Evolutionary conservation across 2,888 invertebrate species (phyloP).

Genomic region (Erynnis tages): DNA sequence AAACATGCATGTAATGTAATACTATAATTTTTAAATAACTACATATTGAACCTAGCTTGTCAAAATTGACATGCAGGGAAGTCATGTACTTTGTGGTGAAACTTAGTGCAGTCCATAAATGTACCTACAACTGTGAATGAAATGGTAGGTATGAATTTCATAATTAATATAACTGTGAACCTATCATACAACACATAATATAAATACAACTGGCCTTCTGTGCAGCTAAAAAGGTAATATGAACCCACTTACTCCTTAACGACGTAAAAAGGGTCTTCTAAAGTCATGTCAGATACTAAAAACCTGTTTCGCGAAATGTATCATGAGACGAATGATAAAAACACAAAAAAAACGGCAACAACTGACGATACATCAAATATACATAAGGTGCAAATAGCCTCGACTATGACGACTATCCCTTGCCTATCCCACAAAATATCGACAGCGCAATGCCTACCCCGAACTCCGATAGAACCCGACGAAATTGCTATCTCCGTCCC

Average conservation of each 20-base stretch:
- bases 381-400: conserved; percentile 45
- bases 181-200: conserved; percentile 17
- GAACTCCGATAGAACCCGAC: conserved; percentile 59
- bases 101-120: conserved; percentile 1
- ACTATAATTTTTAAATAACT: too few relatives aligned
- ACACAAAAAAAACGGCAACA: conserved; percentile 33
- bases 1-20: too few relatives aligned
- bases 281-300: conserved; percentile 91
- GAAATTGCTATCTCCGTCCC: conserved; percentile 62
- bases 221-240: conserved; percentile 27
- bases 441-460: conserved; percentile 64
- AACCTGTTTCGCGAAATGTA: conserved; percentile 48
- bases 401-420: conserved; percentile 51
- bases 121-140: background rate
- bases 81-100: background rate
- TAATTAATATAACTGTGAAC: too few relatives aligned
- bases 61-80: too few relatives aligned
- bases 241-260: conserved; percentile 95
- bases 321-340: conserved; percentile 54
- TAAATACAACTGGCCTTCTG: conserved; percentile 7
- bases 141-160: too few relatives aligned
- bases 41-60: too few relatives aligned
- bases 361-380: conserved; percentile 33
- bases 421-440: conserved; percentile 76
- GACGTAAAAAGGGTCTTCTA: conserved; percentile 99